Percentiles rank a stretch among this genome's conserved stretches.
Conservation (phyloP, 2,888 invertebrate species). For the Dasysyrphus albostriatus region DNA sequence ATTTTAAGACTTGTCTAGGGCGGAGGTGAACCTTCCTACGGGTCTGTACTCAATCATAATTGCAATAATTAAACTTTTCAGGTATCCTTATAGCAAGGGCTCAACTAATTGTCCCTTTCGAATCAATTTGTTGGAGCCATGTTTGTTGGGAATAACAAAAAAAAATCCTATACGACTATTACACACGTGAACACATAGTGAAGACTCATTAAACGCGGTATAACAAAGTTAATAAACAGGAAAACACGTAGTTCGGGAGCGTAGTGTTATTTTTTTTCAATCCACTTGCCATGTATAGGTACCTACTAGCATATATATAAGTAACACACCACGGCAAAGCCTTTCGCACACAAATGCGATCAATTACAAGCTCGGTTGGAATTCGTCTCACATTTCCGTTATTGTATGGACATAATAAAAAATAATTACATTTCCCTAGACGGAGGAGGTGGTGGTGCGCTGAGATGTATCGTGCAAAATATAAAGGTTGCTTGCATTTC, state of each 20-base stretch:
- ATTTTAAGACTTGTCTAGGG: not conserved
- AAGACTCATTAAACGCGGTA: conserved; percentile 49
- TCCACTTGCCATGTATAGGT: not conserved
- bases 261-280: not conserved
- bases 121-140: conserved; percentile 48
- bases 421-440: conserved; percentile 57
- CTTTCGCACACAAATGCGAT: conserved; percentile 38
- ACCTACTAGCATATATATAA: not conserved
- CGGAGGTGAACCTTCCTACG: not conserved
- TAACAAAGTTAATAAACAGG: conserved; percentile 66
- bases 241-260: conserved; percentile 57
- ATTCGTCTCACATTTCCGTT: conserved; percentile 71
- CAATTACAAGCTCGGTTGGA: conserved; percentile 61
- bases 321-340: not conserved
- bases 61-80: conserved; percentile 53
- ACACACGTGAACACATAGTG: conserved; percentile 38
- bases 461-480: not conserved
- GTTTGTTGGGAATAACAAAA: conserved; percentile 12
- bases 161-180: conserved; percentile 5
- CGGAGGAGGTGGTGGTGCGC: not conserved
- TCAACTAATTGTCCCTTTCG: conserved; percentile 36
- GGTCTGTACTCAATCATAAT: conserved; percentile 28
- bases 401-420: conserved; percentile 69
- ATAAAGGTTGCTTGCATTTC: conserved; percentile 3
- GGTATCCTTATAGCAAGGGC: not conserved